These are phyloP conservation scores for Cladopsammia gracilis DNA, from an alignment of 64 coral and sea anemone genomes.

Conservation along the genomic window DNA sequence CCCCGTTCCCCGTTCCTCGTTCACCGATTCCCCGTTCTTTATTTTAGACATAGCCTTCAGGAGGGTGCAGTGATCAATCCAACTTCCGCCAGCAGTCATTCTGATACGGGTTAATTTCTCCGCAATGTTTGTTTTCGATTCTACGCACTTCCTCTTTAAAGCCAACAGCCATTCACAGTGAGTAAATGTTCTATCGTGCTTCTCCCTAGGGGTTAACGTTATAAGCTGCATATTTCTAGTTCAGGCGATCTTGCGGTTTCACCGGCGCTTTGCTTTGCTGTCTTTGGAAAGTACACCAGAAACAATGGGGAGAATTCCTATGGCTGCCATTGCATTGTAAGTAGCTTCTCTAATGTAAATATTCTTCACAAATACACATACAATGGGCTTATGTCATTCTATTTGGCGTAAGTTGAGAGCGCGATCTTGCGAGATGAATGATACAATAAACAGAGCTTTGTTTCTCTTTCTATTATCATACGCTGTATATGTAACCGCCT, in stretches of 20 bases:
- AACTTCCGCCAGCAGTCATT: not conserved
- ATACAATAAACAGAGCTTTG: not conserved
- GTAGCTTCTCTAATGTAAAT: not conserved
- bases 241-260: not conserved
- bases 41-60: too few species aligned
- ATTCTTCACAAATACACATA: not conserved
- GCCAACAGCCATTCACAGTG: not conserved
- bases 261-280: too few species aligned
- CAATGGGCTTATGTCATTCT: not conserved
- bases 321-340: slow-evolving; percentile 20
- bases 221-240: not conserved
- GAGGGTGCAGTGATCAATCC: not conserved
- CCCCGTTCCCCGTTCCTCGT: too few species aligned
- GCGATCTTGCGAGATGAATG: not conserved
- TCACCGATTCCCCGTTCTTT: too few species aligned
- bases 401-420: not conserved
- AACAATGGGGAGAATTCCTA: slow-evolving; percentile 4
- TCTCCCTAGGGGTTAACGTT: not conserved
- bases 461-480: not conserved
- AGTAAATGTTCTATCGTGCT: not conserved
- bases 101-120: not conserved
- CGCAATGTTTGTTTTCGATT: not conserved
- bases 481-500: not conserved
- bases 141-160: slow-evolving; percentile 26
- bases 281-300: not conserved